Percentiles rank a stretch among this genome's conserved stretches.
Evolutionary conservation across 2,797 vertebrate species (phyloP).

Genomic region (Anguilla obscura): DNA sequence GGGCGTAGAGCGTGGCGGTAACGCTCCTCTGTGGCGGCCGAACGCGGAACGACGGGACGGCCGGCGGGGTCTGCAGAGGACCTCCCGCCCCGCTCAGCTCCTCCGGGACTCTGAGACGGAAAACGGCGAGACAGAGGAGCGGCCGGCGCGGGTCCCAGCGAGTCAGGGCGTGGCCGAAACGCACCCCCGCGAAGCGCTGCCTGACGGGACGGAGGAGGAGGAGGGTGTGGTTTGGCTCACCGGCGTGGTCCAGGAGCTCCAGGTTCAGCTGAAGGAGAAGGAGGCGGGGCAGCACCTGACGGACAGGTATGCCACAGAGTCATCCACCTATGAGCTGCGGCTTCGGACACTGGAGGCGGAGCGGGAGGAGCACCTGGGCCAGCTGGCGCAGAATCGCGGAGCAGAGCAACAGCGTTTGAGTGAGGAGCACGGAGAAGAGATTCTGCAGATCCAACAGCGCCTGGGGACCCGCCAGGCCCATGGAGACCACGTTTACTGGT

Average conservation of each 20-base stretch:
- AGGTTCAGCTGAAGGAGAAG: constrained; percentile 60
- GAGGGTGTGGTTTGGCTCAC: constrained; percentile 57
- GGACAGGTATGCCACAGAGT: constrained; percentile 51
- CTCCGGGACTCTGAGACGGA: constrained; percentile 64
- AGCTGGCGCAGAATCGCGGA: constrained; percentile 51
- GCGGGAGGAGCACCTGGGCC: constrained; percentile 39
- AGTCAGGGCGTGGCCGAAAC: constrained; percentile 62
- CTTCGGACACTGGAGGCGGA: constrained; percentile 61
- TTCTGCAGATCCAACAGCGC: constrained; percentile 43
- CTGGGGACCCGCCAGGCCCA: constrained; percentile 42
- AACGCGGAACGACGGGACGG: constrained; percentile 60
- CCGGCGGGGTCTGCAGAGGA: constrained; percentile 49
- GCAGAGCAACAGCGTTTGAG: constrained; percentile 53
- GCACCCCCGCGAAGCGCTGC: constrained; percentile 65
- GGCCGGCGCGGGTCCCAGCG: constrained; percentile 61
- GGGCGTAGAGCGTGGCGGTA: constrained; percentile 20
- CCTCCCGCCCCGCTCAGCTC: constrained; percentile 68
- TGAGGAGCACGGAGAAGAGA: constrained; percentile 45
- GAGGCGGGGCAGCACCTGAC: constrained; percentile 46
- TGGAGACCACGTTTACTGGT: constrained; percentile 40
- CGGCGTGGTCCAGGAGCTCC: constrained; percentile 63
- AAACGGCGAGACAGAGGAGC: constrained; percentile 58
- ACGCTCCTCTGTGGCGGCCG: constrained; percentile 56
- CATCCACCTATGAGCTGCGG: constrained; percentile 49
- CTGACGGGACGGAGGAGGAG: constrained; percentile 74